Conservation (phyloP, 2,888 invertebrate genomes). For the Euclidia mi region DNA sequence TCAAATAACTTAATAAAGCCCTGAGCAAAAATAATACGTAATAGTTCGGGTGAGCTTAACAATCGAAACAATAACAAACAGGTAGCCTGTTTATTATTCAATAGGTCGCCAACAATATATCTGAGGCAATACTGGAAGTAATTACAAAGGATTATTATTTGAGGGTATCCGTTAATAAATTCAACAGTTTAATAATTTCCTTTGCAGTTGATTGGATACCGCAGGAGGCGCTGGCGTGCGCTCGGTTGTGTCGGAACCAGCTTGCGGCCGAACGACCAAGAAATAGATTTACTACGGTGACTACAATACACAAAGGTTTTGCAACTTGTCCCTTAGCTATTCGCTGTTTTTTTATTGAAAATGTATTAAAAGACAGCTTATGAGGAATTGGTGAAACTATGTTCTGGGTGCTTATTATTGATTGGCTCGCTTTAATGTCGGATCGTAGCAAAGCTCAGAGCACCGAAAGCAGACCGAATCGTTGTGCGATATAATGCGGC, state of each 20-base stretch:
- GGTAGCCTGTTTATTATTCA: constrained; percentile 36
- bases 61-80: neutral
- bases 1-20: too few relatives aligned
- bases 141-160: constrained; percentile 64
- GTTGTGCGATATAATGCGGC: too few relatives aligned
- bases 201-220: constrained; percentile 77
- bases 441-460: too few relatives aligned
- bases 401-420: too few relatives aligned
- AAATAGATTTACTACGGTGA: constrained; percentile 63
- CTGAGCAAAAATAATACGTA: too few relatives aligned
- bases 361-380: too few relatives aligned
- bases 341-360: too few relatives aligned
- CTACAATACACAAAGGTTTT: constrained; percentile 24
- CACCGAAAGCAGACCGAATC: too few relatives aligned
- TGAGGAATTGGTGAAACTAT: too few relatives aligned
- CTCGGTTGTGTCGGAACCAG: constrained; percentile 22
- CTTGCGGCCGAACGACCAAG: constrained; percentile 40
- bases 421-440: too few relatives aligned
- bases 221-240: constrained; percentile 49
- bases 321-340: too few relatives aligned
- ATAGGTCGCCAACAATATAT: constrained; percentile 23
- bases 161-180: constrained; percentile 73
- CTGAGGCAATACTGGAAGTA: constrained; percentile 51
- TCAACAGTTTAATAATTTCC: constrained; percentile 83
- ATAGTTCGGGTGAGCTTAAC: neutral